A percentile compares a stretch with the other conserved stretches of the same genome.
phyloP scores from a whole-genome alignment of 2,797 vertebrate species.

The Characodon lateralis region DNA sequence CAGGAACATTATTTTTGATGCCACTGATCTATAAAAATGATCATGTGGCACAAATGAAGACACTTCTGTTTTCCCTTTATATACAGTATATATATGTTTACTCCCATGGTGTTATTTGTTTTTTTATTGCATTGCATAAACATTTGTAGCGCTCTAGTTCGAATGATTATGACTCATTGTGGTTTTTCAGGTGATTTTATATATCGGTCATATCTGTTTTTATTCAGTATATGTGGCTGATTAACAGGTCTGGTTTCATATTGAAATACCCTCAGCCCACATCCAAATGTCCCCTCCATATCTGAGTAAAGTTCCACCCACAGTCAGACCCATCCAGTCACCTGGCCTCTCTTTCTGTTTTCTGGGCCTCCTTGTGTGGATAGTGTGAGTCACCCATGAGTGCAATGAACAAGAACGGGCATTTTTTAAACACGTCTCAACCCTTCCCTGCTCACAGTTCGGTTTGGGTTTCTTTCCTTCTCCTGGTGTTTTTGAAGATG shows the following conservation, averaged over 20 bases:
- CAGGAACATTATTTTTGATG: not conserved
- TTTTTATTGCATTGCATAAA: not conserved
- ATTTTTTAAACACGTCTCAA: conserved; percentile 1
- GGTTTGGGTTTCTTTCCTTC: not conserved
- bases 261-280: not conserved
- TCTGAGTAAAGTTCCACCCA: conserved; percentile 4
- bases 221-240: not conserved
- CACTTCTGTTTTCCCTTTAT: not conserved
- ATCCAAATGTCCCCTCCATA: not conserved
- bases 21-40: not conserved
- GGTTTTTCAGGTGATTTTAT: not conserved
- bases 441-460: not conserved
- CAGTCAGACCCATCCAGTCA: not conserved
- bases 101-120: not conserved
- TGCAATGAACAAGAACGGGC: not conserved
- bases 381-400: not conserved
- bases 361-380: conserved; percentile 5
- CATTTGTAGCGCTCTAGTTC: not conserved
- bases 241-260: conserved; percentile 4
- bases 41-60: not conserved
- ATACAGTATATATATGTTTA: not conserved
- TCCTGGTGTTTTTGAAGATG: not conserved
- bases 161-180: not conserved
- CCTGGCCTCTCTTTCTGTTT: conserved; percentile 2
- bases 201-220: not conserved